phyloP scores from a whole-genome alignment of 1,140 invertebrate species.

The Calosoma granatense region DNA sequence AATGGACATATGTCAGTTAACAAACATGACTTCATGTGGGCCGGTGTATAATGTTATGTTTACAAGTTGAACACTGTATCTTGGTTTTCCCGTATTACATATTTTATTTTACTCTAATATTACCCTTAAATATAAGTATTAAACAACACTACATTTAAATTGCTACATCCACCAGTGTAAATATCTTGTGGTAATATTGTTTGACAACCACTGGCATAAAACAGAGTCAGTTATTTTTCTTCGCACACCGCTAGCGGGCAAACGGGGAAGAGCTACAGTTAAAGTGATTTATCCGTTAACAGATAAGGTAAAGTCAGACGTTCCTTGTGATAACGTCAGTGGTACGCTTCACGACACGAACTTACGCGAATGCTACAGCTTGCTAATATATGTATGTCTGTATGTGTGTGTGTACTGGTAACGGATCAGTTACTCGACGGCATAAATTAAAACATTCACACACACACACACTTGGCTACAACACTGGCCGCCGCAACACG shows the following conservation, averaged over 20 bases:
- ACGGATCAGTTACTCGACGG: not conserved
- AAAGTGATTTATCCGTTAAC: conserved; percentile 6
- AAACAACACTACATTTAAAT: too few relatives aligned
- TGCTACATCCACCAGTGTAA: too few relatives aligned
- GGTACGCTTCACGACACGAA: not conserved
- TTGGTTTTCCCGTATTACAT: too few relatives aligned
- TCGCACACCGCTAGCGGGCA: not conserved
- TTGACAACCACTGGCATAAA: not conserved
- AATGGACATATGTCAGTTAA: too few relatives aligned
- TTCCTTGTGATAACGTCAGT: not conserved
- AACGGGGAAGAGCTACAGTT: not conserved
- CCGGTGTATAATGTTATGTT: too few relatives aligned
- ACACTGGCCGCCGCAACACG: conserved; percentile 24
- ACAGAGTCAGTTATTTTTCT: not conserved
- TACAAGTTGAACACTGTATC: too few relatives aligned
- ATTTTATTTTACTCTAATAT: too few relatives aligned
- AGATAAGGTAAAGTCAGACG: conserved; percentile 6
- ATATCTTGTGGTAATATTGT: not conserved
- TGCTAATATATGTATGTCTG: not conserved
- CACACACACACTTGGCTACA: not conserved
- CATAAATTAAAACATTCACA: conserved; percentile 3
- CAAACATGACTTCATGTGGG: too few relatives aligned
- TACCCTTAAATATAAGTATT: too few relatives aligned
- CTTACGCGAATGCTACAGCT: not conserved
- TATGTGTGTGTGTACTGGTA: not conserved